Evolutionary conservation across 2,113 vertebrate species (phyloP).

Genomic region (Pao palembangensis): DNA sequence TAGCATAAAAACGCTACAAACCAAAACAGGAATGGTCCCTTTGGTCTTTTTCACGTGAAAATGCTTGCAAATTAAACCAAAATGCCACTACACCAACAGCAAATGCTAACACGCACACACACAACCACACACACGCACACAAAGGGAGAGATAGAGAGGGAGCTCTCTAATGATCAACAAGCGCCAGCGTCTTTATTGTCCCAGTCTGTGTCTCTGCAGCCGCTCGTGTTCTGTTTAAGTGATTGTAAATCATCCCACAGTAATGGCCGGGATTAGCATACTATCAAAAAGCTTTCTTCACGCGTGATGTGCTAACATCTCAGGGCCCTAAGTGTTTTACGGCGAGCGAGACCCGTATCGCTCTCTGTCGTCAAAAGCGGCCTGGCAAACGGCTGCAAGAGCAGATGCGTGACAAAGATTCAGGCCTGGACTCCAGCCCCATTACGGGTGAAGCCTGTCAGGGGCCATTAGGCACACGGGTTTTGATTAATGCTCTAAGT

Average conservation of each 20-base stretch:
- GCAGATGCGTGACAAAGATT: constrained; percentile 66
- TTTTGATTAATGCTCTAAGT: constrained; percentile 89
- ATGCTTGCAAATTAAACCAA: constrained; percentile 58
- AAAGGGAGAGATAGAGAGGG: constrained; percentile 22
- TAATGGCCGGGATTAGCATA: constrained; percentile 76
- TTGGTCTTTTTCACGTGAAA: constrained; percentile 58
- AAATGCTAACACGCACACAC: constrained; percentile 30
- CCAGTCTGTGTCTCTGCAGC: constrained; percentile 46
- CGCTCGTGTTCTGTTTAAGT: constrained; percentile 59
- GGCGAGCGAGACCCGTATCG: constrained; percentile 50
- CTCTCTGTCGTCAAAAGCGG: constrained; percentile 46
- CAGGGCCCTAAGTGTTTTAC: constrained; percentile 74
- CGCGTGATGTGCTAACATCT: constrained; percentile 68
- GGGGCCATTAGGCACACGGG: constrained; percentile 81
- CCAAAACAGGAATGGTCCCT: constrained; percentile 22
- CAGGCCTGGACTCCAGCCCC: constrained; percentile 72
- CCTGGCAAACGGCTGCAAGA: constrained; percentile 56
- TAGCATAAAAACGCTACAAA: constrained; percentile 20
- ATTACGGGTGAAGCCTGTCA: constrained; percentile 82
- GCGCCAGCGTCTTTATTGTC: constrained; percentile 68
- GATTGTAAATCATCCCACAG: constrained; percentile 72
- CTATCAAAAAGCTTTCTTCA: constrained; percentile 77
- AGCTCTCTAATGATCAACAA: constrained; percentile 66
- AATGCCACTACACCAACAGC: constrained; percentile 59
- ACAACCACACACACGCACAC: constrained; percentile 1